Base-by-base conservation (phyloP, 2,113 vertebrate genomes). In the Alethe castanea region DNA sequence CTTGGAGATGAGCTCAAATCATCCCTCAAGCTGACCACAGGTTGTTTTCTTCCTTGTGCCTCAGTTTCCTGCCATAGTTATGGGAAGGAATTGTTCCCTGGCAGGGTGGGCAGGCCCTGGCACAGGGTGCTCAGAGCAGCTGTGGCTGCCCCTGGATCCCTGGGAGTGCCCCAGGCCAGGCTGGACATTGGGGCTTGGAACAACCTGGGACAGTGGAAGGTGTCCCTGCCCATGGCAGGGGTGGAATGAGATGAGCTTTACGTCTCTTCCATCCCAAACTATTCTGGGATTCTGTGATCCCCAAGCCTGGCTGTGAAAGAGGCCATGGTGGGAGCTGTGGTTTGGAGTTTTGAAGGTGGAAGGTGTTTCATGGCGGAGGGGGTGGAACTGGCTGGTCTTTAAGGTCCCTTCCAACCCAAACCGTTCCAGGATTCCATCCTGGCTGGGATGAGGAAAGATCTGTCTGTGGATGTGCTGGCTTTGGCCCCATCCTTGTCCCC, bases 181-280 rank as follows among this genome's bases (percentile, higher is more conserved):
- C 0, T 73, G 77, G 33, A 65, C 19, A 22, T 0, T 1, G 4
- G 31, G 44, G 36, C 12, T 50, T 13, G 45, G 33, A 66, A 8
- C 44, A 28, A 0, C 6, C 26, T 52, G 44, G 26, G 17, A 11
- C 0, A 2, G 8, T 14, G n/a, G 20, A 5, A 56, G 20, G 3
- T 40, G n/a, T 45, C 12, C 23, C 20, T 48, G 23, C 33, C 15
- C 29, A 20, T 18, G 24, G 17, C 42, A 42, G 35, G 15, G 4
- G 15, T 48, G 23, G 6, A 5, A 48, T 48, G 47, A 13, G 47
- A 48, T 48, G 47, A 24, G 23, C 47, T 48, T 48, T 24, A 48
- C 24, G 47, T 48, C 47, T 13, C 47, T 48, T 48, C 47, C 47
- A 48, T 12, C 47, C 47, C 23, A 48, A 48, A 48, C 23, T 13